Evolutionary conservation across 2,888 invertebrate species (phyloP).

Genomic region (Octonoba sinensis): DNA sequence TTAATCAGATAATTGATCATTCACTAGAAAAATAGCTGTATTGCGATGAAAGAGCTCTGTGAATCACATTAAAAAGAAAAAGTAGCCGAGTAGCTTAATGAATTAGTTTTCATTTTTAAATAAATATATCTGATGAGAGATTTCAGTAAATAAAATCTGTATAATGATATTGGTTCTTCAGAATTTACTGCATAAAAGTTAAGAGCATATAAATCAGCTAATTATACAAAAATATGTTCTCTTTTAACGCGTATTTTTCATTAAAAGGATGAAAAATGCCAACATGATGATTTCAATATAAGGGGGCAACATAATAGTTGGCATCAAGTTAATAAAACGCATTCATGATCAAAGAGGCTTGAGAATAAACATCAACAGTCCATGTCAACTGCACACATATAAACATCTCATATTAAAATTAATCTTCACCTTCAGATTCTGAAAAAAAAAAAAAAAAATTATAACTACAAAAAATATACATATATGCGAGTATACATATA

Average conservation of each 20-base stretch:
- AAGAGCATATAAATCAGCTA: constrained; percentile 16
- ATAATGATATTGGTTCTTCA: too few species aligned
- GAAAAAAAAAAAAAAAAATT: background rate
- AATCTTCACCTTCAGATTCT: constrained; percentile 59
- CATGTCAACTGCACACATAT: constrained; percentile 5
- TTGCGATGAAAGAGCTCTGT: too few species aligned
- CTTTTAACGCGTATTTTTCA: constrained; percentile 37
- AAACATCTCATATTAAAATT: constrained; percentile 7
- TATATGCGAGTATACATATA: background rate
- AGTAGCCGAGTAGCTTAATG: too few species aligned
- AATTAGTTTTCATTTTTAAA: too few species aligned
- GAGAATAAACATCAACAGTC: constrained; percentile 39
- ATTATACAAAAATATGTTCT: constrained; percentile 55
- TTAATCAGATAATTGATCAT: too few species aligned
- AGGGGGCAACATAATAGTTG: constrained; percentile 24
- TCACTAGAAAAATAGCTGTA: too few species aligned
- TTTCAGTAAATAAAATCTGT: too few species aligned
- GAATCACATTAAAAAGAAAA: too few species aligned
- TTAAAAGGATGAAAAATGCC: constrained; percentile 42
- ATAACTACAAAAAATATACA: background rate
- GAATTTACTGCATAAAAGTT: constrained; percentile 9
- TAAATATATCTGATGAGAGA: too few species aligned
- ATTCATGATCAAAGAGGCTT: constrained; percentile 34
- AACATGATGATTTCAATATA: constrained; percentile 38
- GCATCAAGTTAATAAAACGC: constrained; percentile 20